Percentiles rank a stretch among this genome's conserved stretches.
phyloP scores from a whole-genome alignment of 2,888 invertebrate species.

The Anagyrus pseudococci region DNA sequence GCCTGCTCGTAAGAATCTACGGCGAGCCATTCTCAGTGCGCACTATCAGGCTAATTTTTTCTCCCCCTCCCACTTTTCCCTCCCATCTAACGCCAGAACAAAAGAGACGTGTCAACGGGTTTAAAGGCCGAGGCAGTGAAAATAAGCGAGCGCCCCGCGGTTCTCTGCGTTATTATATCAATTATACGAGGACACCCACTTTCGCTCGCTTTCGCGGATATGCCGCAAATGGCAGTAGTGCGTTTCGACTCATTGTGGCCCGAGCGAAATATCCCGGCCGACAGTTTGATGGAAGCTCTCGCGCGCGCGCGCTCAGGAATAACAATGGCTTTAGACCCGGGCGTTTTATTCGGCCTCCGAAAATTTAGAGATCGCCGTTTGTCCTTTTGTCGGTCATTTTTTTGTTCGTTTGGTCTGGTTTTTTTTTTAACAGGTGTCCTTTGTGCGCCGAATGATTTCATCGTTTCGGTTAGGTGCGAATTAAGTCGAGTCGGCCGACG shows the following conservation, averaged over 20 bases:
- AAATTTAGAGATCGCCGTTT: neutral
- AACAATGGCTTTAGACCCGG: constrained; percentile 26
- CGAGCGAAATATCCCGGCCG: constrained; percentile 22
- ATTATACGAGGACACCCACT: constrained; percentile 7
- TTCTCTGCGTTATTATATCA: constrained; percentile 21
- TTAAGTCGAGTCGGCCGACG: too few species aligned
- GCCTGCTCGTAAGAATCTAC: too few species aligned
- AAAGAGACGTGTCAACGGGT: constrained; percentile 5
- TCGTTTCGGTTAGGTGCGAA: too few species aligned
- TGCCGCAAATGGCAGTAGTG: neutral
- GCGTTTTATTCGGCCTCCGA: constrained; percentile 12
- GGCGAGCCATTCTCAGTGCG: too few species aligned
- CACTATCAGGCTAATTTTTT: too few species aligned
- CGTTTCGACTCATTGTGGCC: constrained; percentile 35
- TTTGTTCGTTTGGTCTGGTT: too few species aligned
- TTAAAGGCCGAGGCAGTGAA: neutral
- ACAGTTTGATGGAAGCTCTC: constrained; percentile 36
- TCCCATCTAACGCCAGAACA: constrained; percentile 32
- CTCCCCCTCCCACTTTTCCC: too few species aligned
- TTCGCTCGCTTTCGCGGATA: neutral
- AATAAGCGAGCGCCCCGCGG: neutral
- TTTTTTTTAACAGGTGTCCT: neutral
- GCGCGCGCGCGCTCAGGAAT: too few species aligned
- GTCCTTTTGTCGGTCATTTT: too few species aligned
- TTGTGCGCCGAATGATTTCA: too few species aligned